A percentile compares a stretch with the other conserved stretches of the same genome.
Evolutionary conservation across 2,113 vertebrate genomes (phyloP).

Genomic region (Lophura nycthemera): DNA sequence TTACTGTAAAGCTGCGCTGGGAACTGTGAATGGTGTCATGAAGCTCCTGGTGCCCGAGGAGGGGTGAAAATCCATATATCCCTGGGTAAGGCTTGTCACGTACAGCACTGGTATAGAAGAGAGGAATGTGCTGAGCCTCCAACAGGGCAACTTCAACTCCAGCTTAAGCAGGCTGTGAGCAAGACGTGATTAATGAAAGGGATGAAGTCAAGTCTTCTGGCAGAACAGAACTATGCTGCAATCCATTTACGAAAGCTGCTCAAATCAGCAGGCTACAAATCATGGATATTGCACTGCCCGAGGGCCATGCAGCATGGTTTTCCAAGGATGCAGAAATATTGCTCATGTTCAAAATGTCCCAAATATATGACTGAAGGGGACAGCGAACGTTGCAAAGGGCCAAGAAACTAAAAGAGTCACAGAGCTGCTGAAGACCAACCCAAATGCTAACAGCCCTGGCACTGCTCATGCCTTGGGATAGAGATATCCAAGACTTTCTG

Average conservation of each 20-base stretch:
- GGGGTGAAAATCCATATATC: not conserved
- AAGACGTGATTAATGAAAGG: not conserved
- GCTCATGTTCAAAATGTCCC: not conserved
- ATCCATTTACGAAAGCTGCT: constrained; percentile 11
- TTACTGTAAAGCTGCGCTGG: not conserved
- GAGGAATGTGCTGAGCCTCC: not conserved
- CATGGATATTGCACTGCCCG: not conserved
- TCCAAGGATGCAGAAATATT: not conserved
- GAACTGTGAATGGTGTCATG: constrained; percentile 17
- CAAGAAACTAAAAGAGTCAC: not conserved
- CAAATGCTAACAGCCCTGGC: not conserved
- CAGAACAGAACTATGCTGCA: not conserved
- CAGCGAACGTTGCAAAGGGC: not conserved
- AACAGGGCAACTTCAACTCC: not conserved
- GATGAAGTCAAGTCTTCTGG: not conserved
- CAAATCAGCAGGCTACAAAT: constrained; percentile 24
- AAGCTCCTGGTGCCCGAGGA: not conserved
- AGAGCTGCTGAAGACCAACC: fast-evolving
- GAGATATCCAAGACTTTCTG: fast-evolving
- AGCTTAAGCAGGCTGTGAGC: not conserved
- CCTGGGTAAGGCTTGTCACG: not conserved
- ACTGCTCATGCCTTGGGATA: not conserved
- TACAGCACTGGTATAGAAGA: not conserved
- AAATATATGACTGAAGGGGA: not conserved
- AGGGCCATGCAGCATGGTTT: not conserved